phyloP scores from a whole-genome alignment of 30 jellyfish, hydroid and myxozoan genomes.

The Turritopsis dohrnii region DNA sequence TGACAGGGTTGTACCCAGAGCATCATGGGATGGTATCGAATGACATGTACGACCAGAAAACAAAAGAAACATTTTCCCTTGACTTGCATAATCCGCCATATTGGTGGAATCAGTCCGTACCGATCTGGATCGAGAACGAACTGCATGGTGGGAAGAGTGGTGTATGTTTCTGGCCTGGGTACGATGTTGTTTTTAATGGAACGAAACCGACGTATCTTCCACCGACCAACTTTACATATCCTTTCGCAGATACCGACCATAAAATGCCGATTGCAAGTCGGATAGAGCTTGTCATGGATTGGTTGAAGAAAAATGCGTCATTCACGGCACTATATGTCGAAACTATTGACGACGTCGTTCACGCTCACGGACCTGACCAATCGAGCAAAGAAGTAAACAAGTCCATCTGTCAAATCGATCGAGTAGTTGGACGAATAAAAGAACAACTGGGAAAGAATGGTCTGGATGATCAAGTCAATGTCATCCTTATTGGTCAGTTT shows the following conservation, averaged over 20 bases:
- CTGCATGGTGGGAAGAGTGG: conserved; percentile 85
- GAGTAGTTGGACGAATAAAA: conserved; percentile 33
- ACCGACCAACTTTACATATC: background rate
- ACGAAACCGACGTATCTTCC: conserved; percentile 46
- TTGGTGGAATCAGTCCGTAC: conserved; percentile 91
- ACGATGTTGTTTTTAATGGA: conserved; percentile 42
- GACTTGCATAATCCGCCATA: conserved; percentile 28
- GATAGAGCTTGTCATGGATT: conserved; percentile 39
- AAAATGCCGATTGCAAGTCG: conserved; percentile 53
- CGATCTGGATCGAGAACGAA: conserved; percentile 86
- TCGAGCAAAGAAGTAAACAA: conserved; percentile 9
- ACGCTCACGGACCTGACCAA: conserved; percentile 12
- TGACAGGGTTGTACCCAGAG: conserved; percentile 91
- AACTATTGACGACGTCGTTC: conserved; percentile 40
- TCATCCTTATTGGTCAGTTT: conserved; percentile 61
- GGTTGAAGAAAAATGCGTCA: conserved; percentile 56
- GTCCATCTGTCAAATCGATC: conserved; percentile 38
- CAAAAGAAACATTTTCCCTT: conserved; percentile 46
- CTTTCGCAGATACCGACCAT: conserved; percentile 23
- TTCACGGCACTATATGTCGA: conserved; percentile 68
- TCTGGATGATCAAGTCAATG: conserved; percentile 46
- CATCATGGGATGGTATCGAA: conserved; percentile 81
- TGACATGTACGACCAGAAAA: conserved; percentile 57
- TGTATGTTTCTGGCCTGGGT: conserved; percentile 86
- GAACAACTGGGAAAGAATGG: conserved; percentile 7